Base-by-base conservation (phyloP, 2,888 invertebrate species). In the Holacanthella duospinosa region DNA sequence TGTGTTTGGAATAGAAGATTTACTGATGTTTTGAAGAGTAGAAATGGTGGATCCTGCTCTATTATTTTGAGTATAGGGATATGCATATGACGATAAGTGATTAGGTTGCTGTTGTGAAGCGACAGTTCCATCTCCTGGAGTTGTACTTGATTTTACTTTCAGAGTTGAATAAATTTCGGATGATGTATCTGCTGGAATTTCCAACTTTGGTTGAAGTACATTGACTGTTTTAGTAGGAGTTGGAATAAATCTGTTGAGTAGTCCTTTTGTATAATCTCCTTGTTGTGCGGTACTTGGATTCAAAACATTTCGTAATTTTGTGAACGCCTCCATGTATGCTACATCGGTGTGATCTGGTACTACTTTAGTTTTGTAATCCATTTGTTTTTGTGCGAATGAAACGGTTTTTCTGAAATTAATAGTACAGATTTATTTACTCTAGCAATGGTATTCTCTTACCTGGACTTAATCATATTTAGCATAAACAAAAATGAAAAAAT, bases 321-420 rank as follows among this genome's bases (percentile, higher is more conserved):
- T 85, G 2, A 90, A 89, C 19, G 90, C 90, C 77, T 90, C 90
- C 71, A 87, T 85, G 75, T 91, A 89, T 4, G 89, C 89, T 73
- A 86, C 81, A 75, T 90, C 90, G 0, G 89, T 89, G 73, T 89
- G 89, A 77, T 90, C 88, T 59, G 75, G 69, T 1, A 86, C 84
- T 72, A 82, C 81, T 68, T 79, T 81, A 75, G 83, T 82, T n/a
- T n/a, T n/a, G 72, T 80, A 36, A 16, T 36, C 36, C 36, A 36
- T 21, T n/a, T 9, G 12, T 4, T 21, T 21, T n/a, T 9, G 48
- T 21, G 21, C 6, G n/a, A 48, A 48, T n/a, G 48, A 48, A 21
- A 48, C 48, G 19, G 48, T 4, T 48, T 48, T 48, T 48, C 48
- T 48, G 21, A 21, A 48, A 48, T 36, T 36, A 16, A 36, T n/a